A percentile compares a stretch with the other conserved stretches of the same genome.
phyloP scores from a whole-genome alignment of 2,888 invertebrate species.

The Operophtera brumata region DNA sequence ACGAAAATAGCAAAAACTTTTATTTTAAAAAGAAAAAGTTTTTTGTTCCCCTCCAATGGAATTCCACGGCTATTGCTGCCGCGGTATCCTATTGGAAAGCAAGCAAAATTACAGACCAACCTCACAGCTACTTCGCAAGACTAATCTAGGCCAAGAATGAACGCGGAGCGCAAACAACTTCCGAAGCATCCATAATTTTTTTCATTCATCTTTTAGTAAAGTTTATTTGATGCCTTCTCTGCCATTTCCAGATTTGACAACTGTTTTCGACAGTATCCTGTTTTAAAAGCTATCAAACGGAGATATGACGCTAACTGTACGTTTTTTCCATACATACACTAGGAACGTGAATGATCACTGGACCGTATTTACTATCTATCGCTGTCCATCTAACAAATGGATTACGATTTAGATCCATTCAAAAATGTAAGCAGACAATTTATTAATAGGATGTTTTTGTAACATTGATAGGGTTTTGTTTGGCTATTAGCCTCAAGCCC shows the following conservation, averaged over 20 bases:
- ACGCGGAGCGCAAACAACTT: too few species aligned
- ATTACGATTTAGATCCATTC: slow-evolving; percentile 10
- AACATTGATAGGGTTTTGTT: slow-evolving; percentile 11
- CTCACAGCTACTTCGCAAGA: too few species aligned
- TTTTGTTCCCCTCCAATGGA: too few species aligned
- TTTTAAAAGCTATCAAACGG: background rate
- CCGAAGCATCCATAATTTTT: background rate
- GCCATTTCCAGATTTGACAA: background rate
- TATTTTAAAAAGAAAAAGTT: too few species aligned
- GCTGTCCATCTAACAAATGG: slow-evolving; percentile 14
- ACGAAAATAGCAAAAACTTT: background rate
- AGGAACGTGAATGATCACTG: slow-evolving; percentile 4
- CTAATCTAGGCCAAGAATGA: too few species aligned
- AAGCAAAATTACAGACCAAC: too few species aligned
- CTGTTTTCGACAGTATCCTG: background rate
- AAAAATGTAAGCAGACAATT: slow-evolving; percentile 5
- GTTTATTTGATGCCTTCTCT: background rate
- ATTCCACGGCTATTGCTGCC: too few species aligned
- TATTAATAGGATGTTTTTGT: slow-evolving; percentile 6
- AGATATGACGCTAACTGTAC: slow-evolving; percentile 3
- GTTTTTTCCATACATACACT: background rate
- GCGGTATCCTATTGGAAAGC: background rate
- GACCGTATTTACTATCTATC: slow-evolving; percentile 6
- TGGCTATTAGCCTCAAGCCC: too few species aligned
- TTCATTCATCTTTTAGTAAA: background rate